Percentiles rank a stretch among this genome's conserved stretches.
These are phyloP conservation scores for Coccyzus lansbergi DNA, from an alignment of 2,797 vertebrate species.

Conservation along the genomic window DNA sequence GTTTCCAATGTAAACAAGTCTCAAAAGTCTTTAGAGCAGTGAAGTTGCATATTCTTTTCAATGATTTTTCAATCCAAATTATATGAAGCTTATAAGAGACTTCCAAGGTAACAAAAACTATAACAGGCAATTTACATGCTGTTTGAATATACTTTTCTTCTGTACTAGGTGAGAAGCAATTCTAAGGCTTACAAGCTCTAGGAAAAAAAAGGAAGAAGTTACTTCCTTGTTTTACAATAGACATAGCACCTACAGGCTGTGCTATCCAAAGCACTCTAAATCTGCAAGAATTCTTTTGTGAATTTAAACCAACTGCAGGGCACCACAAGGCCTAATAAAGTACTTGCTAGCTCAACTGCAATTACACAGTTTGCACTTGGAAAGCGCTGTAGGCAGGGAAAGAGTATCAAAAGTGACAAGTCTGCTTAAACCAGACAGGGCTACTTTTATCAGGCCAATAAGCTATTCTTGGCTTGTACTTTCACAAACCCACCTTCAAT, in stretches of 20 bases:
- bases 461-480: background rate
- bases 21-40: background rate
- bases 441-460: background rate
- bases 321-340: background rate
- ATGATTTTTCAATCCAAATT: background rate
- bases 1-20: background rate
- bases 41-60: background rate
- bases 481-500: background rate
- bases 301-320: background rate
- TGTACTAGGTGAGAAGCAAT: background rate
- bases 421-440: background rate
- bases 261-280: background rate
- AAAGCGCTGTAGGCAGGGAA: background rate
- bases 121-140: background rate
- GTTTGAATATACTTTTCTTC: background rate
- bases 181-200: background rate
- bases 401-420: background rate
- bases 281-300: background rate
- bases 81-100: background rate
- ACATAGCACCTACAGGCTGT: background rate
- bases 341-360: background rate
- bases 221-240: background rate
- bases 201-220: background rate
- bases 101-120: background rate
- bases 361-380: background rate